Conservation (phyloP, 2,888 invertebrate genomes). For the Pocota personata region DNA sequence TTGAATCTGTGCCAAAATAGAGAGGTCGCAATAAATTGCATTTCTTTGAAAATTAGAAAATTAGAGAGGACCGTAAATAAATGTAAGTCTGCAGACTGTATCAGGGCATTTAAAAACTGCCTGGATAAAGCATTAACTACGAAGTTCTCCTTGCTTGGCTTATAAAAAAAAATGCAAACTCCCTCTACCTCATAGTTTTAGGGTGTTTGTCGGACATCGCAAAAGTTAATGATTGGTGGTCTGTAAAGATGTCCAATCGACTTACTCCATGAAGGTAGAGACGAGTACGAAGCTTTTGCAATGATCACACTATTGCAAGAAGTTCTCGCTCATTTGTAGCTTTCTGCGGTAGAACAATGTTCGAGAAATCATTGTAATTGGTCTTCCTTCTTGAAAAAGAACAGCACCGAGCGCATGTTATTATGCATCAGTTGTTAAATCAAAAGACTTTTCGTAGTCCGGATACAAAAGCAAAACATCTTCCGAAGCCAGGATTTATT, state of each 20-base stretch:
- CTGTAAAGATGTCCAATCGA: slow-evolving; percentile 42
- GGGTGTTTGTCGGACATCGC: slow-evolving; percentile 53
- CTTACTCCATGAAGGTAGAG: slow-evolving; percentile 37
- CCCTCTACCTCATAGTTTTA: background rate
- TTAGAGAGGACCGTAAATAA: background rate
- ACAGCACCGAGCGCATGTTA: slow-evolving; percentile 17
- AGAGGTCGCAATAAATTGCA: no score
- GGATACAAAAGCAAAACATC: slow-evolving; percentile 46
- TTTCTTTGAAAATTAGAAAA: no score
- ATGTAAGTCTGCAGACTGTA: background rate
- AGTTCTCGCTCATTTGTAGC: slow-evolving; percentile 44
- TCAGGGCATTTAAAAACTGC: slow-evolving; percentile 21
- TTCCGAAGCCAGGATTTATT: slow-evolving; percentile 48
- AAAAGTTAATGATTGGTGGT: slow-evolving; percentile 51
- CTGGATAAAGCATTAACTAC: background rate
- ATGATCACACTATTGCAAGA: slow-evolving; percentile 36
- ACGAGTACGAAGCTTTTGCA: slow-evolving; percentile 48
- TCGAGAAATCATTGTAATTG: slow-evolving; percentile 48
- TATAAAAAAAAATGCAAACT: background rate
- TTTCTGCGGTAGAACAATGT: slow-evolving; percentile 32
- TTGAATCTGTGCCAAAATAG: no score
- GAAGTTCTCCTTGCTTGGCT: background rate
- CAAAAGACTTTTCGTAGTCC: slow-evolving; percentile 35
- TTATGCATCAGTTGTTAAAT: slow-evolving; percentile 16
- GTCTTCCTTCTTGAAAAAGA: slow-evolving; percentile 21